Conservation (phyloP, 1,140 invertebrate genomes). For the Papilio helenus region DNA sequence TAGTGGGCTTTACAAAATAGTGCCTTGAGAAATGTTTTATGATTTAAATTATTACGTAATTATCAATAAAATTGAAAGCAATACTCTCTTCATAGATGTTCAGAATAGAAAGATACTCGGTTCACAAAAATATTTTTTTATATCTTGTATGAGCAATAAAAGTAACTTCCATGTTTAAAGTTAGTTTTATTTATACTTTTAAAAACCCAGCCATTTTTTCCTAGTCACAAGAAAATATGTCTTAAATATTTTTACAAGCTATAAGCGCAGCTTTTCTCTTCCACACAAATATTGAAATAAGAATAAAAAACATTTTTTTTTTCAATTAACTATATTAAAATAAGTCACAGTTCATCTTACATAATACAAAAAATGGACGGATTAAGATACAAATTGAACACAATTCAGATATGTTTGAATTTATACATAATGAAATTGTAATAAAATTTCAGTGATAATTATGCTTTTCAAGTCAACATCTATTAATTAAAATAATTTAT, state of each 20-base stretch:
- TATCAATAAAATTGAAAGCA: slow-evolving; percentile 34
- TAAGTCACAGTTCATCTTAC: neutral
- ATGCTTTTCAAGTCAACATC: neutral
- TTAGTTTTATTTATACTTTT: slow-evolving; percentile 21
- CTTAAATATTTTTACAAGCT: no score
- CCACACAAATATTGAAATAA: no score
- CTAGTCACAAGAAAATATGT: no score
- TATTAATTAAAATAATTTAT: neutral
- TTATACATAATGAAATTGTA: neutral
- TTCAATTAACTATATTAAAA: neutral
- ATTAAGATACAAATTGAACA: neutral
- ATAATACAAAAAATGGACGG: slow-evolving; percentile 11
- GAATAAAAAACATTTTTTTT: neutral
- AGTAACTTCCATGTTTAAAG: slow-evolving; percentile 23
- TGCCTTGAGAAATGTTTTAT: slow-evolving; percentile 36
- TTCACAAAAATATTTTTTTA: slow-evolving; percentile 37
- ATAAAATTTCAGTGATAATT: neutral
- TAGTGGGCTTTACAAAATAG: slow-evolving; percentile 27
- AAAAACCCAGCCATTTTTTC: neutral
- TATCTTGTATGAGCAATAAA: slow-evolving; percentile 38
- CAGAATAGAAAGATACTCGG: slow-evolving; percentile 22
- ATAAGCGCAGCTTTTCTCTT: no score
- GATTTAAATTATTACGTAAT: slow-evolving; percentile 33
- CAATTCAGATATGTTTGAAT: neutral
- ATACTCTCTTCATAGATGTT: slow-evolving; percentile 34